Conservation (phyloP, 2,888 invertebrate species). For the Digitonthophagus gazella region DNA sequence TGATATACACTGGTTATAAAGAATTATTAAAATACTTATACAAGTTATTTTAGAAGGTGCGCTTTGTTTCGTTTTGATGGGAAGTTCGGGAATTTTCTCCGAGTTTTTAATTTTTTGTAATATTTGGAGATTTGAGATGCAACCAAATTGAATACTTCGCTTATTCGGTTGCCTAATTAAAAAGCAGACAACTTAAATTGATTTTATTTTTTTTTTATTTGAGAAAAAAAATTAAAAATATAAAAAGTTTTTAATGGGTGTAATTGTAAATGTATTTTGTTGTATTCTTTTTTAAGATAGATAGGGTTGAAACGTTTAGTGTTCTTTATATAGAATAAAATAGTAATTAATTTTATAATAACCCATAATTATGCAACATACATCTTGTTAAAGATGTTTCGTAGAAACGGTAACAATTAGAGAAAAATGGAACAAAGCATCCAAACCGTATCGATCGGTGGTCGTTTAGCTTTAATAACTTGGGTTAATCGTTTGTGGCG, state of each 20-base stretch:
- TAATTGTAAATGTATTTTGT: no score
- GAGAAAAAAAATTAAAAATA: no score
- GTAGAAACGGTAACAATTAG: neutral
- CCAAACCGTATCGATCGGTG: neutral
- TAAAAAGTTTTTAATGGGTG: no score
- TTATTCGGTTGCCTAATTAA: no score
- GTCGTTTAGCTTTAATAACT: neutral
- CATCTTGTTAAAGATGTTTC: no score
- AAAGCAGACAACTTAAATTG: no score
- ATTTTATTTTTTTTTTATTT: no score
- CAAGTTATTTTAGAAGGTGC: constrained; percentile 6
- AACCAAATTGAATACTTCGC: neutral
- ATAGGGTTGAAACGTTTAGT: no score
- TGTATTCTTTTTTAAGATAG: no score
- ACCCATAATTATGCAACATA: neutral
- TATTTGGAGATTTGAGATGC: neutral
- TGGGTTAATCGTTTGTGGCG: neutral
- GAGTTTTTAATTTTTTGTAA: neutral
- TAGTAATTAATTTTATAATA: neutral
- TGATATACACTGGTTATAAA: constrained; percentile 20
- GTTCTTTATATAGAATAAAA: no score
- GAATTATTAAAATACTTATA: constrained; percentile 28
- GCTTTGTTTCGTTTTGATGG: neutral
- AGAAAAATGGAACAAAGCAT: neutral
- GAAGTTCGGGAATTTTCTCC: neutral